These are phyloP conservation scores for Centropyge bicolor DNA, from an alignment of 2,797 vertebrate genomes.

Conservation along the genomic window DNA sequence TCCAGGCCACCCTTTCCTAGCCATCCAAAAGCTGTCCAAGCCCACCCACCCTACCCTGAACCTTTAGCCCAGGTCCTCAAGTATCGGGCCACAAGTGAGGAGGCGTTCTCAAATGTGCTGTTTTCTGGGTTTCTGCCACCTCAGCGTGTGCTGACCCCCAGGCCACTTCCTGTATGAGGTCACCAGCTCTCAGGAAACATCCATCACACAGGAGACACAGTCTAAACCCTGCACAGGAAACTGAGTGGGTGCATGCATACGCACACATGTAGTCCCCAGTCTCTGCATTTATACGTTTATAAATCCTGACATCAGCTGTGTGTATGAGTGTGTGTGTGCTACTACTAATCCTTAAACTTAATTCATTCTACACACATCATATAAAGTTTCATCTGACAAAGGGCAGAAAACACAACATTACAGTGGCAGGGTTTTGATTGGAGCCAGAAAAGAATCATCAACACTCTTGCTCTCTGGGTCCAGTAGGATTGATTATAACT, in stretches of 20 bases:
- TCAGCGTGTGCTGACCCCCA: constrained; percentile 70
- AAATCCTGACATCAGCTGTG: constrained; percentile 28
- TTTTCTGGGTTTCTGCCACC: constrained; percentile 73
- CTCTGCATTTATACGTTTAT: constrained; percentile 14
- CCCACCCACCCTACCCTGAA: constrained; percentile 27
- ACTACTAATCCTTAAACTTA: not conserved
- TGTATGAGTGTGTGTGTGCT: constrained; percentile 32
- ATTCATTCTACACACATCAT: constrained; percentile 3
- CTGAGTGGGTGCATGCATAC: constrained; percentile 47
- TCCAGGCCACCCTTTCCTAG: constrained; percentile 38
- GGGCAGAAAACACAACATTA: not conserved
- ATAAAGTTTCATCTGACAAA: not conserved
- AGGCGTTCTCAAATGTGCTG: constrained; percentile 43
- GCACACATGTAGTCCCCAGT: constrained; percentile 31
- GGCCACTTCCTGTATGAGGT: constrained; percentile 84
- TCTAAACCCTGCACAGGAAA: constrained; percentile 70
- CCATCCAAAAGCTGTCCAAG: constrained; percentile 32
- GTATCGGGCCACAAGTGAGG: constrained; percentile 29
- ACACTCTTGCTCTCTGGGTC: not conserved
- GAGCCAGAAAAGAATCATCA: constrained; percentile 18
- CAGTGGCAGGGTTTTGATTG: constrained; percentile 1
- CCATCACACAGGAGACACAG: constrained; percentile 75
- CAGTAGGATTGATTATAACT: not conserved
- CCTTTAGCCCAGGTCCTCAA: constrained; percentile 40
- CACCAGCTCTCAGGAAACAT: constrained; percentile 81